Conservation (phyloP, 2,113 vertebrate species). For the Mormyrus lacerda region DNA sequence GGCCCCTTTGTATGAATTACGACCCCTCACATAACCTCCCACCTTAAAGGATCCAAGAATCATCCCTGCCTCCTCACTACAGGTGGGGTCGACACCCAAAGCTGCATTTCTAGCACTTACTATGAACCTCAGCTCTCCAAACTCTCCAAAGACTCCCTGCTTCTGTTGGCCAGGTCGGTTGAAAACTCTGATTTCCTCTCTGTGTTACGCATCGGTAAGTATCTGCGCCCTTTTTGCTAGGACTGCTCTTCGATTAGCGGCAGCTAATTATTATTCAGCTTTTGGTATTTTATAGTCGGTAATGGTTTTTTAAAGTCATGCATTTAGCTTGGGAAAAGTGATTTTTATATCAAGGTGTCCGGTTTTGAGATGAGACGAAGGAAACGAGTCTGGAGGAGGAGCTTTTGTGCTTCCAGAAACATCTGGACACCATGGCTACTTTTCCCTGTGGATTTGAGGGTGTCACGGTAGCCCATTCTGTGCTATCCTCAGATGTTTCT, state of each 20-base stretch:
- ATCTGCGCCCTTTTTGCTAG: not conserved
- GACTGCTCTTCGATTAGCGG: not conserved
- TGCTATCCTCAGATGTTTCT: not conserved
- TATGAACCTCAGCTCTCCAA: not conserved
- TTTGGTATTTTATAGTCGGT: not conserved
- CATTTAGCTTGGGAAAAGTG: not conserved
- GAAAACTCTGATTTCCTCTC: not conserved
- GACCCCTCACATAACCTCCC: not conserved
- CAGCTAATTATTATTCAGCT: not conserved
- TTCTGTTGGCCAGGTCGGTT: not conserved
- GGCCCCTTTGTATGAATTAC: not conserved
- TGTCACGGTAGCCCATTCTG: not conserved
- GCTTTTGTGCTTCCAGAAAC: not conserved
- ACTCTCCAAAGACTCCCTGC: not conserved
- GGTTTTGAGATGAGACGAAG: not conserved
- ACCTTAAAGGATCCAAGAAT: not conserved
- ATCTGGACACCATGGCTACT: not conserved
- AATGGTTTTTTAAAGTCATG: not conserved
- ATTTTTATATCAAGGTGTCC: not conserved
- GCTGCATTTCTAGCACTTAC: not conserved
- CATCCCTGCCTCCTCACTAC: not conserved
- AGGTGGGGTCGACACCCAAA: not conserved
- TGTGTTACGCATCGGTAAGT: not conserved
- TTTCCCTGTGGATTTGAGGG: not conserved
- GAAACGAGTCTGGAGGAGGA: not conserved